phyloP scores from a whole-genome alignment of 2,797 vertebrate species.

The Lutjanus argentimaculatus region DNA sequence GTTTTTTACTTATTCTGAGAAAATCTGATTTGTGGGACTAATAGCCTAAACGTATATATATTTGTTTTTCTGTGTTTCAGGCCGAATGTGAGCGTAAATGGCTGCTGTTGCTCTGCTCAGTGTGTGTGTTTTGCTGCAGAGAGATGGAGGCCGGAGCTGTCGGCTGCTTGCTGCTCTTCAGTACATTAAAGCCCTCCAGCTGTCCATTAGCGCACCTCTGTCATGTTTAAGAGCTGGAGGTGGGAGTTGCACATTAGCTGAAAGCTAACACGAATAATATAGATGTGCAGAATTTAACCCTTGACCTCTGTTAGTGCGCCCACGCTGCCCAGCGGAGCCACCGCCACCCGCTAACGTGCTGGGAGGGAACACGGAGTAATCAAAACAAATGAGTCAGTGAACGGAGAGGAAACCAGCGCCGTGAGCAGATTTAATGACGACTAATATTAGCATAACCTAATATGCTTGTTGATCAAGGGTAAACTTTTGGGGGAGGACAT shows the following conservation, averaged over 20 bases:
- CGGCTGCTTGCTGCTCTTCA: slow-evolving; percentile 50
- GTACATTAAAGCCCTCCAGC: slow-evolving; percentile 68
- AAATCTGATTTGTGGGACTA: not conserved
- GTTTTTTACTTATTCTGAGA: not conserved
- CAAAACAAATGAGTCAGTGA: slow-evolving; percentile 78
- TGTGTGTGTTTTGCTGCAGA: not conserved
- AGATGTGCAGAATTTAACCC: slow-evolving; percentile 71
- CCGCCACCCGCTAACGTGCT: slow-evolving; percentile 19
- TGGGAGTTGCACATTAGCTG: slow-evolving; percentile 73
- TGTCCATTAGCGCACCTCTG: slow-evolving; percentile 77
- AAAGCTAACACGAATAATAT: slow-evolving; percentile 71
- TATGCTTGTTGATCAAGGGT: slow-evolving; percentile 79
- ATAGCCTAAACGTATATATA: fast-evolving
- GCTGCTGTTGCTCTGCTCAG: not conserved
- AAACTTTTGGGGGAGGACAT: slow-evolving; percentile 76
- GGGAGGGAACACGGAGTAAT: slow-evolving; percentile 62
- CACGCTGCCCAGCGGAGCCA: slow-evolving; percentile 45
- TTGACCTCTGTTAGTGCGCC: slow-evolving; percentile 52
- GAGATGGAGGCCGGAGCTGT: slow-evolving; percentile 24
- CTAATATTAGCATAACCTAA: slow-evolving; percentile 83
- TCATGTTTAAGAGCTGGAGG: slow-evolving; percentile 68
- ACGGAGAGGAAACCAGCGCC: slow-evolving; percentile 41
- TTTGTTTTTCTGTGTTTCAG: not conserved
- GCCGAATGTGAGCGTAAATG: slow-evolving; percentile 3
- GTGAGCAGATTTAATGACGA: slow-evolving; percentile 72